Conservation (phyloP, 1,140 invertebrate species). For the Sminthurides bifidus region DNA sequence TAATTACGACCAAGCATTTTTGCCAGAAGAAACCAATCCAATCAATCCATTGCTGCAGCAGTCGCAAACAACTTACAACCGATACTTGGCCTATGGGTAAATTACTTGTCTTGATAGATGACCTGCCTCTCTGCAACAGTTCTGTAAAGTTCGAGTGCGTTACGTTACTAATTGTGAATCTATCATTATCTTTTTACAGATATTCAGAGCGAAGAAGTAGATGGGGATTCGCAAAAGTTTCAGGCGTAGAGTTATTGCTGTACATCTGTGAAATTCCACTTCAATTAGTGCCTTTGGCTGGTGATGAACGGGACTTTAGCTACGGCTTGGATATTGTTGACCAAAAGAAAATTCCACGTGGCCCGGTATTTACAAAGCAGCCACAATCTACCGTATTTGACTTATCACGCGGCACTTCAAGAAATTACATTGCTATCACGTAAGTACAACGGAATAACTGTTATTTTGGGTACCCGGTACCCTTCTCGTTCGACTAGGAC, state of each 20-base stretch:
- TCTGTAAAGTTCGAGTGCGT: conserved; percentile 7
- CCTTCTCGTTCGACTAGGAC: not conserved
- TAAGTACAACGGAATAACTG: conserved; percentile 14
- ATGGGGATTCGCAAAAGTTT: conserved; percentile 72
- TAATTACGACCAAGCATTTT: conserved; percentile 70
- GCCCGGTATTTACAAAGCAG: conserved; percentile 77
- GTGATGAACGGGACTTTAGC: conserved; percentile 55
- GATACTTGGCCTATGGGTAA: conserved; percentile 49
- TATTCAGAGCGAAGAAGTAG: conserved; percentile 56
- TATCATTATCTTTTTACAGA: conserved; percentile 45
- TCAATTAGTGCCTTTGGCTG: conserved; percentile 46
- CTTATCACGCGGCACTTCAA: conserved; percentile 50
- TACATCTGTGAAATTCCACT: conserved; percentile 81
- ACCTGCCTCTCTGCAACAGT: too few species aligned
- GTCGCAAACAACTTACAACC: conserved; percentile 41
- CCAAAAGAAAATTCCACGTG: conserved; percentile 63
- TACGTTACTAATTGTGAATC: not conserved
- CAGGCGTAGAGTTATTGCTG: conserved; percentile 57
- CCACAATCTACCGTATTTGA: conserved; percentile 72
- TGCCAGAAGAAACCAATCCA: too few species aligned
- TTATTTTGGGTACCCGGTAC: not conserved
- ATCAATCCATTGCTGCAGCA: conserved; percentile 36
- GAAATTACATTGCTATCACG: conserved; percentile 23
- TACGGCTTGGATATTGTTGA: conserved; percentile 68
- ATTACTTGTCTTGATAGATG: too few species aligned